Conservation (phyloP, 2,797 vertebrate species). For the Gila robusta region DNA sequence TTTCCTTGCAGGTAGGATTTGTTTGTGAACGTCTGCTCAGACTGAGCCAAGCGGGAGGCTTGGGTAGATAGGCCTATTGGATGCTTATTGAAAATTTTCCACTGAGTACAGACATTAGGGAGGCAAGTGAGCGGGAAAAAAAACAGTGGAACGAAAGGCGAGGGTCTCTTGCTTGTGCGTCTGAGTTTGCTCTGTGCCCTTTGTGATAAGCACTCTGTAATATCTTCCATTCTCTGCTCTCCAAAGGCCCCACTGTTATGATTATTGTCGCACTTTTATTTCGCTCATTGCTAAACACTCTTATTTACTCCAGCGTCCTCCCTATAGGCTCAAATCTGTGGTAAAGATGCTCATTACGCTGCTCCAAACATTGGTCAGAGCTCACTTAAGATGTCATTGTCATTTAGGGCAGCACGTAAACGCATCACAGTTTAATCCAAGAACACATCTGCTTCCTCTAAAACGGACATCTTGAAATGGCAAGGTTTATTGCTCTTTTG, state of each 20-base stretch:
- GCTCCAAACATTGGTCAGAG: background rate
- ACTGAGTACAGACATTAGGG: slow-evolving; percentile 48
- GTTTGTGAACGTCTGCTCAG: slow-evolving; percentile 70
- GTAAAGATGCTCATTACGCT: background rate
- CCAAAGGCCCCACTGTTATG: slow-evolving; percentile 60
- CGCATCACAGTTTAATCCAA: background rate
- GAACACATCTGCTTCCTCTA: slow-evolving; percentile 19
- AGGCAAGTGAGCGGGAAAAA: slow-evolving; percentile 18
- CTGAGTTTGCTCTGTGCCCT: slow-evolving; percentile 49
- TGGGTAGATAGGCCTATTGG: slow-evolving; percentile 39
- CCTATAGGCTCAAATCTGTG: background rate
- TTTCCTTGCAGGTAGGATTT: slow-evolving; percentile 73
- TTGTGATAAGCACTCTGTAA: slow-evolving; percentile 68
- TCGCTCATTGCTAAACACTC: slow-evolving; percentile 59
- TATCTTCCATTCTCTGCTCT: slow-evolving; percentile 71
- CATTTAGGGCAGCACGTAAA: slow-evolving; percentile 31
- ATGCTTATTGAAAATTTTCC: slow-evolving; percentile 53
- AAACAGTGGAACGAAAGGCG: slow-evolving; percentile 37
- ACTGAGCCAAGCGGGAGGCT: slow-evolving; percentile 55
- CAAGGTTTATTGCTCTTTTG: slow-evolving; percentile 12
- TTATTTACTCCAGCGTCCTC: slow-evolving; percentile 52
- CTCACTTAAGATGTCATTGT: slow-evolving; percentile 28
- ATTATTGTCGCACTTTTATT: slow-evolving; percentile 65
- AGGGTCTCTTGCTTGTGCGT: slow-evolving; percentile 45
- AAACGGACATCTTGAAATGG: slow-evolving; percentile 1